These are phyloP conservation scores for Diuraphis noxia DNA, from an alignment of 1,140 invertebrate species.

Conservation along the genomic window DNA sequence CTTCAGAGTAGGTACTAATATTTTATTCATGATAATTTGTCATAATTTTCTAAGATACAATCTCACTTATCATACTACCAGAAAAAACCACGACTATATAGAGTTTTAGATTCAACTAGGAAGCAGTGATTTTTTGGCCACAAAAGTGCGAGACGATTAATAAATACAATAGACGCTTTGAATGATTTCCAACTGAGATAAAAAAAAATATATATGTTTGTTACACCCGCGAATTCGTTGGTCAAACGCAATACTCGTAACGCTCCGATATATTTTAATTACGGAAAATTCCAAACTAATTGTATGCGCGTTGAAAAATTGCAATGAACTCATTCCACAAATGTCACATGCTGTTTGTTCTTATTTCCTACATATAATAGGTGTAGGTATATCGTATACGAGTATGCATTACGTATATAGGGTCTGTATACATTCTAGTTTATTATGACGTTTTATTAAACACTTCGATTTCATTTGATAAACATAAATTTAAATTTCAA, in stretches of 20 bases:
- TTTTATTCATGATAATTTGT: background rate
- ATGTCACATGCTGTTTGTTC: background rate
- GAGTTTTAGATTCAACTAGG: background rate
- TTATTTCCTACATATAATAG: background rate
- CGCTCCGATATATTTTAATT: background rate
- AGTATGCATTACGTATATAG: background rate
- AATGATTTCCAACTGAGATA: background rate
- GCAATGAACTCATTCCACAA: background rate
- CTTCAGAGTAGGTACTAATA: background rate
- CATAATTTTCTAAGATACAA: background rate
- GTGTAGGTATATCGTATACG: too few species aligned
- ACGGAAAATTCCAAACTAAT: background rate
- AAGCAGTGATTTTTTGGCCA: background rate
- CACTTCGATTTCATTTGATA: conserved; percentile 17
- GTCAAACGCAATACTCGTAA: background rate
- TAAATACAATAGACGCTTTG: background rate
- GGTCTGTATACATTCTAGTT: background rate
- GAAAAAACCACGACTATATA: background rate
- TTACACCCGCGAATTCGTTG: background rate
- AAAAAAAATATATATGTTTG: background rate
- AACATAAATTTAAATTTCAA: conserved; percentile 23
- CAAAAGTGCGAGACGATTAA: background rate
- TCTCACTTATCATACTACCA: background rate
- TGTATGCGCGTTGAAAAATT: background rate
- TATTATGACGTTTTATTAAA: background rate